These are phyloP conservation scores for Muscicapa comitata DNA, from an alignment of 2,797 vertebrate species.

Conservation along the genomic window DNA sequence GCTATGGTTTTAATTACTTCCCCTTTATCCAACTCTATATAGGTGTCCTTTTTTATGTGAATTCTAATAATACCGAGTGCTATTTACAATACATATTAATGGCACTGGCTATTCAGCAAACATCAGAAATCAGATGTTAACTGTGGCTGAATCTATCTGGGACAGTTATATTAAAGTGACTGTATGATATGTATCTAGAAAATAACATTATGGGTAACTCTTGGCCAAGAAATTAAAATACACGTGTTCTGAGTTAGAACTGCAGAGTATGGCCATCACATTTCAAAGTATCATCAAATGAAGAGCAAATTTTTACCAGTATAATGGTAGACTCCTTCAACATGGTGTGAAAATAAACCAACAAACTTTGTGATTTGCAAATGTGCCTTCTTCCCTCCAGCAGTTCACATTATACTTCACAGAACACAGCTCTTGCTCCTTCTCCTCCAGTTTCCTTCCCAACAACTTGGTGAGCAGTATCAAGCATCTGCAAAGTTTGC, in stretches of 20 bases:
- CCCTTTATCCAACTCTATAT: neutral
- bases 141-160: neutral
- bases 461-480: neutral
- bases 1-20: constrained; percentile 20
- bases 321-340: neutral
- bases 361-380: neutral
- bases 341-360: neutral
- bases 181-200: neutral
- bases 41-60: neutral
- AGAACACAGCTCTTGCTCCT: neutral
- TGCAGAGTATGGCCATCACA: neutral
- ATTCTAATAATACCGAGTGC: neutral
- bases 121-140: neutral
- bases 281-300: neutral
- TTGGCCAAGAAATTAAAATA: neutral
- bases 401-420: neutral
- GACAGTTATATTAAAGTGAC: neutral
- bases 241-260: neutral
- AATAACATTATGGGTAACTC: neutral
- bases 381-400: neutral
- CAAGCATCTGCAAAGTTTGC: neutral
- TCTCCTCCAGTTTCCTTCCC: neutral
- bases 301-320: neutral
- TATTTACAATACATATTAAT: neutral
- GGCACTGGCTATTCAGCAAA: neutral